Evolutionary conservation across 2,797 vertebrate genomes (phyloP), one percentile per base, ranked within the genome.

Genomic region (Phrynocephalus vlangalii): DNA sequence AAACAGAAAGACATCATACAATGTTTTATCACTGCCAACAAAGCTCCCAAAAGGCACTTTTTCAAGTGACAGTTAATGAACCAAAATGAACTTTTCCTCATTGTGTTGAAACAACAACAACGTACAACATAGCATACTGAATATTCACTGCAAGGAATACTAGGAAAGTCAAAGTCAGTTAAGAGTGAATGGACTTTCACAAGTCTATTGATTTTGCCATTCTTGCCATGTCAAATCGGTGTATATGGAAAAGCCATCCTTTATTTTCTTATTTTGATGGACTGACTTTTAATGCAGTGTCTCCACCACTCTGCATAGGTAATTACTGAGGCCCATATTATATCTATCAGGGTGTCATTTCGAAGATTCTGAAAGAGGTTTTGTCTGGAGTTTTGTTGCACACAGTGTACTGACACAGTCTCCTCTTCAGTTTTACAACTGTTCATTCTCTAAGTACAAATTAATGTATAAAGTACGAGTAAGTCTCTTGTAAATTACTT

Each of bases 401-500:
- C 52, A 6, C 18, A 20, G 3, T 18, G 72, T 28, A 38, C 30
- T 77, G 7, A 78, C 50, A 44, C 1, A 18, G n/a, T n/a, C 16
- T 60, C 26, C n/a, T 60, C 6, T 71, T 50, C 52, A 79, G 38
- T 83, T 85, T 48, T 86, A 56, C 16, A 78, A 18, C 15, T 38
- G 48, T 7, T 68, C 38, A 78, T 83, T 71, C 50, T 78, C 16
- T 66, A 66, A 79, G 52, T 63, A 82, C 67, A 83, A 48, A 79
- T 73, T 72, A 77, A 48, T 18, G 72, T 73, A 20, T 78, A 72
- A 16, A 6, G 26, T 9, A 71, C 3, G 68, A 72, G 33, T 63
- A 83, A 73, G 78, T 66, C 66, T 79, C 63, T 86, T 89, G 38
- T 71, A 33, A 82, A 82, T 82, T 30, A 82, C 24, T 85, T 86